A percentile compares a stretch with the other conserved stretches of the same genome.
Conservation (phyloP, 2,113 vertebrate species). For the Piprites chloris region DNA sequence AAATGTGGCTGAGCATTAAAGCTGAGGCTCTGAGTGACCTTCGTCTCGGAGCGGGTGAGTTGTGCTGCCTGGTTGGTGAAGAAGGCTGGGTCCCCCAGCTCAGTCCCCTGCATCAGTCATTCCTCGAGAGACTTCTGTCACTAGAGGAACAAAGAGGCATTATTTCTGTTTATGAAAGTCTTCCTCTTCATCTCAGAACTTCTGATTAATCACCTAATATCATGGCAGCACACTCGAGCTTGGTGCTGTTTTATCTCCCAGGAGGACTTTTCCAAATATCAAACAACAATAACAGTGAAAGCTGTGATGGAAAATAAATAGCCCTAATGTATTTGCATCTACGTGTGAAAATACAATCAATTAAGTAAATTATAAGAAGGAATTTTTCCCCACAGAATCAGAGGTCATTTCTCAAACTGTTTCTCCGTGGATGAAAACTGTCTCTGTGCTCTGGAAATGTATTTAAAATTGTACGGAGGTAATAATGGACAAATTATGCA, state of each 20-base stretch:
- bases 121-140: neutral
- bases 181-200: neutral
- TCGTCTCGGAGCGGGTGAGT: neutral
- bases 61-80: conserved; percentile 5
- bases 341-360: neutral
- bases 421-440: neutral
- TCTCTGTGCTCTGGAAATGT: neutral
- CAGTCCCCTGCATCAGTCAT: neutral
- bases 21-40: neutral
- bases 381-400: neutral
- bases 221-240: rapidly evolving
- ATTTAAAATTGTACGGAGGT: neutral
- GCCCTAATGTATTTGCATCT: neutral
- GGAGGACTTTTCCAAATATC: neutral
- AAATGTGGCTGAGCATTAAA: neutral
- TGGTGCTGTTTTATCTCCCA: neutral
- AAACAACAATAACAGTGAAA: neutral
- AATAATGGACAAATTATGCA: neutral
- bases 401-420: neutral
- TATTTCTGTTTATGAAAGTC: neutral
- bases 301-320: neutral
- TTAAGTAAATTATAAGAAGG: neutral
- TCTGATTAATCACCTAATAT: neutral
- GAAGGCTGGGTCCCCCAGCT: neutral
- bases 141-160: neutral